phyloP scores from a whole-genome alignment of 2,797 vertebrate species.

The Nyctalus aviator region DNA sequence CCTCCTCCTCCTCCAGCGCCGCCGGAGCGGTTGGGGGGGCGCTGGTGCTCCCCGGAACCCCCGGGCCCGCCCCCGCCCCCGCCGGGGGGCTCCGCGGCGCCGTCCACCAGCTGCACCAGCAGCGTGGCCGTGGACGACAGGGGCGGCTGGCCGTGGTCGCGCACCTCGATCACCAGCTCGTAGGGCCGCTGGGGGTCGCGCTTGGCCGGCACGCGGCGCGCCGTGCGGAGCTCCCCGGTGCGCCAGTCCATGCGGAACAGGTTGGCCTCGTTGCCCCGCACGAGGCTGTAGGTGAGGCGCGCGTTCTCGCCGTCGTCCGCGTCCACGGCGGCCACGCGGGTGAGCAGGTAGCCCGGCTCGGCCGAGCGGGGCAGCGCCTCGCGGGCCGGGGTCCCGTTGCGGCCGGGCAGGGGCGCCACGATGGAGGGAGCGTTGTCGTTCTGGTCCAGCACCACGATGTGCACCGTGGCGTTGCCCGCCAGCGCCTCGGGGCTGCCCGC shows the following conservation, averaged over 20 bases:
- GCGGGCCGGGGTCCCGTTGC: slow-evolving; percentile 94
- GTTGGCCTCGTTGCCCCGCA: slow-evolving; percentile 95
- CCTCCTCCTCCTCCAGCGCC: slow-evolving; percentile 80
- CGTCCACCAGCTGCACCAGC: slow-evolving; percentile 94
- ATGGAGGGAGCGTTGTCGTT: slow-evolving; percentile 96
- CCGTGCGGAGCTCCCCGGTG: slow-evolving; percentile 95
- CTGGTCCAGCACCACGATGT: slow-evolving; percentile 96
- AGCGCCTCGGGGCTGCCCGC: slow-evolving; percentile 92
- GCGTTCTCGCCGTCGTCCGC: slow-evolving; percentile 96
- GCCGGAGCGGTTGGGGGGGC: slow-evolving; percentile 87
- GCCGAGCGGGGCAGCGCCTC: slow-evolving; percentile 95
- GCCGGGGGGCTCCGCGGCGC: slow-evolving; percentile 90
- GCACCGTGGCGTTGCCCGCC: slow-evolving; percentile 94
- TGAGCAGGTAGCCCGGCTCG: slow-evolving; percentile 96
- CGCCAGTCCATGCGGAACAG: slow-evolving; percentile 98
- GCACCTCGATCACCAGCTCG: slow-evolving; percentile 95
- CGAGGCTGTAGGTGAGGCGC: slow-evolving; percentile 96
- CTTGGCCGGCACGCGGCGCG: slow-evolving; percentile 92
- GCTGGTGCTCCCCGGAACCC: slow-evolving; percentile 87
- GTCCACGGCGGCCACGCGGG: slow-evolving; percentile 95
- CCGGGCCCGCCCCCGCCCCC: slow-evolving; percentile 73
- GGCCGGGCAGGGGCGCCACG: slow-evolving; percentile 93
- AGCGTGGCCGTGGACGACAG: slow-evolving; percentile 95
- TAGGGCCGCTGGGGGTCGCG: slow-evolving; percentile 95
- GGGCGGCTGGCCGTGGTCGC: slow-evolving; percentile 97